phyloP scores from a whole-genome alignment of 2,797 vertebrate genomes.

The Cossypha caffra region DNA sequence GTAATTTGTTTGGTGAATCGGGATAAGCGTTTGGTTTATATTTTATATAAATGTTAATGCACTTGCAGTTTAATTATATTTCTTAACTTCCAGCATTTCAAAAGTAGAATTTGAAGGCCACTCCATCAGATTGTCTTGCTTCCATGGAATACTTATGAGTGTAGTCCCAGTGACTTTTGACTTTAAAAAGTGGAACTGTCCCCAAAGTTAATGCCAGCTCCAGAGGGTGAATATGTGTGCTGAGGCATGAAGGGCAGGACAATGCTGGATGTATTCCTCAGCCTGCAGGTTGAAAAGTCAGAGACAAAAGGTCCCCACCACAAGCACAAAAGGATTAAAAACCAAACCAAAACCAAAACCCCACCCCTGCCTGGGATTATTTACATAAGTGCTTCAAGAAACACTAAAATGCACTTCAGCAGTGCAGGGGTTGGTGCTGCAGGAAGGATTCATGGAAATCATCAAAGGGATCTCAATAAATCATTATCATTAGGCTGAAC shows the following conservation, averaged over 20 bases:
- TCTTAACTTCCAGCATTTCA: slow-evolving; percentile 88
- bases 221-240: neutral
- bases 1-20: slow-evolving; percentile 99
- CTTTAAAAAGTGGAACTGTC: slow-evolving; percentile 54
- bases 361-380: neutral
- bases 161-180: slow-evolving; percentile 70
- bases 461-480: neutral
- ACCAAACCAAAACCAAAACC: neutral
- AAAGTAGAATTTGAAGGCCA: slow-evolving; percentile 72
- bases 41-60: slow-evolving; percentile 97
- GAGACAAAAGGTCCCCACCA: neutral
- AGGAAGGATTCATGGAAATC: neutral
- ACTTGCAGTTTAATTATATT: slow-evolving; percentile 96
- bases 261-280: neutral
- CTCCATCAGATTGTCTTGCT: slow-evolving; percentile 76
- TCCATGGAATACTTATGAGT: slow-evolving; percentile 74
- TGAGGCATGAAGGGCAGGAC: neutral
- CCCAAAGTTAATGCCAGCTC: slow-evolving; percentile 44
- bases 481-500: fast-evolving
- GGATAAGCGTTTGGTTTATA: slow-evolving; percentile 99
- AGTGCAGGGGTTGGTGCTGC: neutral
- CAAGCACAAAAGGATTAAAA: neutral
- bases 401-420: neutral
- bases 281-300: neutral
- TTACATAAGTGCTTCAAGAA: neutral